Conservation (phyloP, 23 tunicate genomes). For the Styela plicata region DNA sequence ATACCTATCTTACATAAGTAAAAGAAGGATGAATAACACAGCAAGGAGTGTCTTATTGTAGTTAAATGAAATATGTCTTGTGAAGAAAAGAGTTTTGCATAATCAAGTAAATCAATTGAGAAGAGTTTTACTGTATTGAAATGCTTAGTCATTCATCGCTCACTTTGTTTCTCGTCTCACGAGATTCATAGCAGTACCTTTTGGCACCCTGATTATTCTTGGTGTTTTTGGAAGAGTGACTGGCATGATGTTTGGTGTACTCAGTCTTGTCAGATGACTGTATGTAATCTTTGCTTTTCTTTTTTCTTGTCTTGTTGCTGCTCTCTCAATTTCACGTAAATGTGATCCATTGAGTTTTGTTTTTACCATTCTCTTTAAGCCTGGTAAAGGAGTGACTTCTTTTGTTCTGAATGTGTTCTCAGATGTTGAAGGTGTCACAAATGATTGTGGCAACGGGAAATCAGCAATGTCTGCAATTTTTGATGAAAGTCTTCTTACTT, state of each 20-base stretch:
- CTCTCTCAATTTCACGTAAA: not conserved
- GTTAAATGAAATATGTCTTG: no score
- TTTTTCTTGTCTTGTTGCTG: not conserved
- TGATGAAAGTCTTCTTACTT: not conserved
- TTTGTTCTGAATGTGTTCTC: not conserved
- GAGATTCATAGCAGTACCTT: conserved; percentile 3
- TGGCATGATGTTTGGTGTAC: not conserved
- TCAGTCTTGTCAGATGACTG: not conserved
- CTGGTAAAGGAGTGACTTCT: not conserved
- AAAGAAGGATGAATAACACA: no score
- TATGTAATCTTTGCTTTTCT: not conserved
- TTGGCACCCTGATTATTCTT: conserved; percentile 24
- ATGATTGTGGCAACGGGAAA: not conserved
- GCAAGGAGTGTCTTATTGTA: no score
- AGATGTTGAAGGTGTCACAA: not conserved
- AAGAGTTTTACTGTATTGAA: not conserved
- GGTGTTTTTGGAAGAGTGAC: not conserved
- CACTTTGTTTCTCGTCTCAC: conserved; percentile 6
- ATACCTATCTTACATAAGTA: no score
- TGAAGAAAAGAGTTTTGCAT: not conserved
- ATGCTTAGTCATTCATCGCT: not conserved
- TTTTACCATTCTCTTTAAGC: not conserved
- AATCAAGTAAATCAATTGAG: no score
- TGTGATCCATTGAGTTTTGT: not conserved
- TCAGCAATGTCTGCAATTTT: not conserved